Conservation (phyloP, 37 sponge, comb jelly and placozoan genomes). For the Ephydatia muelleri region DNA sequence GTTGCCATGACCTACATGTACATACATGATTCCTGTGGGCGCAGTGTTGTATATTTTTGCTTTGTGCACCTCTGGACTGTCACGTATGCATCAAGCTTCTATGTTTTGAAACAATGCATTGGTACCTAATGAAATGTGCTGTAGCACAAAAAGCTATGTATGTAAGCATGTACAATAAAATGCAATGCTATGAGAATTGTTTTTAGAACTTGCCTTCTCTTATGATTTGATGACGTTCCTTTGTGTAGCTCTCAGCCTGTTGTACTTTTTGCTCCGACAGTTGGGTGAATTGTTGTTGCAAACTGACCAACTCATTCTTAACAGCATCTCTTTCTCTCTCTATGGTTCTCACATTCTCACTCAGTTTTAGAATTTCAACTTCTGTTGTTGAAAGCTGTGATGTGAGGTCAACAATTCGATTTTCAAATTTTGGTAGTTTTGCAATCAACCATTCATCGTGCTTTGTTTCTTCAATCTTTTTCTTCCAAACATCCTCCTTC, state of each 20-base stretch:
- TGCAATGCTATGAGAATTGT: too few species aligned
- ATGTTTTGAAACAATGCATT: too few species aligned
- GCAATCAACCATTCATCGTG: not conserved
- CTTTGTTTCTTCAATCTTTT: not conserved
- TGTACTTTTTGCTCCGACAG: not conserved
- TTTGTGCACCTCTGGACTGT: too few species aligned
- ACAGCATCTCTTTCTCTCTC: not conserved
- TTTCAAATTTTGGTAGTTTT: not conserved
- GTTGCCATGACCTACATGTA: too few species aligned
- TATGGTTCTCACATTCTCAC: not conserved
- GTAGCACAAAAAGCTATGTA: too few species aligned
- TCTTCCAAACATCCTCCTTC: constrained; percentile 29
- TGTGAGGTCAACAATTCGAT: not conserved
- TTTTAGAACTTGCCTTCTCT: not conserved
- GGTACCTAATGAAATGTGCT: too few species aligned
- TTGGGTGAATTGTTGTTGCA: not conserved
- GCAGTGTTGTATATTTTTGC: too few species aligned
- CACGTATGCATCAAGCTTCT: too few species aligned
- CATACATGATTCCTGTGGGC: too few species aligned
- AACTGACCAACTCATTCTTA: not conserved
- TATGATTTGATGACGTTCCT: not conserved
- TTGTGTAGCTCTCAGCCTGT: not conserved
- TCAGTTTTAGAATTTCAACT: not conserved
- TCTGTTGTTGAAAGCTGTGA: not conserved
- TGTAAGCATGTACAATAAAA: too few species aligned